phyloP scores from a whole-genome alignment of 2,113 vertebrate species.

The Chamaetylas fuelleborni region DNA sequence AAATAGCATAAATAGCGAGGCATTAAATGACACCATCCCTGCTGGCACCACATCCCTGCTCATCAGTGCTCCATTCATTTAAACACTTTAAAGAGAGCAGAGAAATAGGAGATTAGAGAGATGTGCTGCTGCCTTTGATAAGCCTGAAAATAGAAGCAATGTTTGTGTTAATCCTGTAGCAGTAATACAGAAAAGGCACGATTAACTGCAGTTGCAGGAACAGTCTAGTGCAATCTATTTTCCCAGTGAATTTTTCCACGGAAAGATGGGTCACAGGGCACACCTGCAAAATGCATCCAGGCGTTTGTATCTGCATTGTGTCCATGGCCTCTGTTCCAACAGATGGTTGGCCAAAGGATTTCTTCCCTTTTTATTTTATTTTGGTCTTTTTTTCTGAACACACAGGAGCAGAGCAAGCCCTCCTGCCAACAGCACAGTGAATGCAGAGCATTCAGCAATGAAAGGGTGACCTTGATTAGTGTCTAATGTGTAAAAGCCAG shows the following conservation, averaged over 20 bases:
- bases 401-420: constrained; percentile 37
- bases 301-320: neutral
- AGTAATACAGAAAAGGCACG: neutral
- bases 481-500: constrained; percentile 24
- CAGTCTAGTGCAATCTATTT: constrained; percentile 15
- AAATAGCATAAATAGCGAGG: constrained; percentile 38
- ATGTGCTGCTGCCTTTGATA: constrained; percentile 60
- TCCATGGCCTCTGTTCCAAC: constrained; percentile 28
- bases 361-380: constrained; percentile 42
- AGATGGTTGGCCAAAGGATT: constrained; percentile 49
- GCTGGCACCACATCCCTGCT: constrained; percentile 54
- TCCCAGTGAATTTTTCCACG: constrained; percentile 1
- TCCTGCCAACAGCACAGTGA: neutral
- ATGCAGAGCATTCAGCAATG: constrained; percentile 5
- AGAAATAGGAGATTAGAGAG: constrained; percentile 55
- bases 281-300: constrained; percentile 47
- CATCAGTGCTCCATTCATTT: constrained; percentile 51
- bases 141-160: constrained; percentile 38
- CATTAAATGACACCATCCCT: constrained; percentile 51
- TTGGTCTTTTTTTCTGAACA: neutral
- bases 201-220: constrained; percentile 31
- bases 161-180: constrained; percentile 51
- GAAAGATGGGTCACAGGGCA: constrained; percentile 50
- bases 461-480: constrained; percentile 51
- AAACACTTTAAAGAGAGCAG: constrained; percentile 38